Conservation (phyloP, 1,140 invertebrate genomes). For the Scaptomyza graminum region DNA sequence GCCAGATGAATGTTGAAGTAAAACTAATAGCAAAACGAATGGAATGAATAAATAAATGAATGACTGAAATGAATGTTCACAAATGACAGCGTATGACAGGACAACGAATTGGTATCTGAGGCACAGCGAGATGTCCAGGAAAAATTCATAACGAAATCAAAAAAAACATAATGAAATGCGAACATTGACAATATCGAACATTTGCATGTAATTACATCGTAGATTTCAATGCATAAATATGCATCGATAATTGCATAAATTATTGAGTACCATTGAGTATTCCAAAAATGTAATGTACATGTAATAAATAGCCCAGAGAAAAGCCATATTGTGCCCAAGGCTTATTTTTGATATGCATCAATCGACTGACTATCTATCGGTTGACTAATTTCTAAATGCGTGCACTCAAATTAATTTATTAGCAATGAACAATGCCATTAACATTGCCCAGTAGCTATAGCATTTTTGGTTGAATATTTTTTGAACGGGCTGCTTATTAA, state of each 20-base stretch:
- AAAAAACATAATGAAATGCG: constrained; percentile 2
- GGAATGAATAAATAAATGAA: constrained; percentile 19
- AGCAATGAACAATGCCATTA: too few relatives aligned
- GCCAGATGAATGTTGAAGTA: constrained; percentile 27
- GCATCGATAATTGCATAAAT: constrained; percentile 43
- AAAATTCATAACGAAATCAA: constrained; percentile 14
- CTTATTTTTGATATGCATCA: constrained; percentile 2
- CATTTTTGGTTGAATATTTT: too few relatives aligned
- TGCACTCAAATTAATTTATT: constrained; percentile 14
- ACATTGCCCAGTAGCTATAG: too few relatives aligned
- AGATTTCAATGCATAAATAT: constrained; percentile 38
- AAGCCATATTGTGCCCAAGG: not conserved
- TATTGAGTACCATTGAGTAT: constrained; percentile 7
- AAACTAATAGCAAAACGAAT: constrained; percentile 49
- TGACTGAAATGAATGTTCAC: constrained; percentile 32
- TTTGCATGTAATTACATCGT: constrained; percentile 44
- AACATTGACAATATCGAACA: constrained; percentile 39
- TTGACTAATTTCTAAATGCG: not conserved
- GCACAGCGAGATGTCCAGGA: not conserved
- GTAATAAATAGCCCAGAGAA: too few relatives aligned
- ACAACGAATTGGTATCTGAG: not conserved
- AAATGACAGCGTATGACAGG: constrained; percentile 38
- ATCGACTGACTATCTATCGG: constrained; percentile 7
- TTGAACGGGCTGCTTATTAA: not conserved
- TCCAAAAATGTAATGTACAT: too few relatives aligned